phyloP scores from a whole-genome alignment of 2,888 invertebrate species.

The Patella caerulea region DNA sequence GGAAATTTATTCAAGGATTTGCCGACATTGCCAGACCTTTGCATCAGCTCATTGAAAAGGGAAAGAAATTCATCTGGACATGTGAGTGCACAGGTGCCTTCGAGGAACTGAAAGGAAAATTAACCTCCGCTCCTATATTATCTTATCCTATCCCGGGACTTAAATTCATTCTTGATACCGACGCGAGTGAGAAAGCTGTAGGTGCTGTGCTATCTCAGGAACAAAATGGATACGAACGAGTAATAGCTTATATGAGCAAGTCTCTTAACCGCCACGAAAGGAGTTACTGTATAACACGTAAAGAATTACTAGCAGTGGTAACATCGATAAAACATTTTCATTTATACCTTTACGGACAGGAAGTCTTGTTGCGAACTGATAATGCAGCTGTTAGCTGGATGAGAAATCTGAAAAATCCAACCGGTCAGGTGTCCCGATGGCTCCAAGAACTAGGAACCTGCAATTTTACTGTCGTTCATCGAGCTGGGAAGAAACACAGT shows the following conservation, averaged over 20 bases:
- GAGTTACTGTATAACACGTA: constrained; percentile 13
- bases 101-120: constrained; percentile 17
- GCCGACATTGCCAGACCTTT: constrained; percentile 30
- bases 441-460: constrained; percentile 14
- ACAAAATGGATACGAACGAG: neutral
- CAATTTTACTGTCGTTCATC: constrained; percentile 9
- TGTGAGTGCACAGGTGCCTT: constrained; percentile 18
- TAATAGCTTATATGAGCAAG: constrained; percentile 22
- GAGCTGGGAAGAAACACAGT: constrained; percentile 15
- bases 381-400: constrained; percentile 20
- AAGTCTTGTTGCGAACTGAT: constrained; percentile 19
- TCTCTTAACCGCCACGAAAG: constrained; percentile 13
- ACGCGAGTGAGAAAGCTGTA: constrained; percentile 16
- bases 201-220: constrained; percentile 6
- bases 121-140: constrained; percentile 18
- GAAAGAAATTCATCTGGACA: constrained; percentile 15
- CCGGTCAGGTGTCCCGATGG: constrained; percentile 17
- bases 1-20: constrained; percentile 31
- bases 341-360: constrained; percentile 18
- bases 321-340: constrained; percentile 16
- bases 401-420: constrained; percentile 12
- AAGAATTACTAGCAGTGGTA: constrained; percentile 21
- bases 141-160: constrained; percentile 14
- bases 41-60: constrained; percentile 23
- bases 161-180: constrained; percentile 23